Percentiles rank a stretch among this genome's conserved stretches.
These are phyloP conservation scores for Pterocles burchelli DNA, from an alignment of 2,113 vertebrate species.

Conservation along the genomic window DNA sequence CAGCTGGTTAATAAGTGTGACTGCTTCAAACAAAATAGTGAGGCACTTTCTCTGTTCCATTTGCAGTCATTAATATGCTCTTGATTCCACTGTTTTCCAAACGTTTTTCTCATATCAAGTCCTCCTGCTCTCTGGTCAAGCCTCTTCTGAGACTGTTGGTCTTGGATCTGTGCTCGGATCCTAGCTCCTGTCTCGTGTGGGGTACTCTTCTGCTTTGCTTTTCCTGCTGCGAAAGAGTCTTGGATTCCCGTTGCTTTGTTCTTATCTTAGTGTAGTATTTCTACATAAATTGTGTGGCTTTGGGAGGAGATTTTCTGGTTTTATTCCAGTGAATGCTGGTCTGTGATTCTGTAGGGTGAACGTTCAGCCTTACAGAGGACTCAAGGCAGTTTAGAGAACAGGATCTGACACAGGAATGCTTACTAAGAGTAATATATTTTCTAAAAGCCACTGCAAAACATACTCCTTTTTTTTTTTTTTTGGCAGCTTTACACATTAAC, in stretches of 20 bases:
- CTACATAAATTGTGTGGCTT: background rate
- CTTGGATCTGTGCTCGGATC: background rate
- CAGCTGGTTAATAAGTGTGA: background rate
- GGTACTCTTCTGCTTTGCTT: background rate
- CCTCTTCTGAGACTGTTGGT: background rate
- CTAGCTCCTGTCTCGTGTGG: fast-evolving
- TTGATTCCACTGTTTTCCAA: background rate
- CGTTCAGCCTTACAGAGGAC: background rate
- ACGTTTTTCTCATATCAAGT: fast-evolving
- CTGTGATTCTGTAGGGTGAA: background rate
- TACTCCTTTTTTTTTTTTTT: background rate
- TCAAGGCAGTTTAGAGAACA: background rate
- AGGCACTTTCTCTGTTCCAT: background rate
- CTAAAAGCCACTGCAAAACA: background rate
- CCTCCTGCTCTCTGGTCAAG: background rate
- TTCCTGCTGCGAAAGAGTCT: background rate
- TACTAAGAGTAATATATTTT: background rate
- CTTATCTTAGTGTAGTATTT: background rate
- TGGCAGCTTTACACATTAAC: background rate
- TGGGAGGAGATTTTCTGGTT: background rate
- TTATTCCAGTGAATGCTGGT: background rate
- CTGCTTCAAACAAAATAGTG: background rate
- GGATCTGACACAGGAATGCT: background rate
- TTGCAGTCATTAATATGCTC: fast-evolving
- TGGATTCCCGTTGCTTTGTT: background rate